Percentiles rank a stretch among this genome's conserved stretches.
Conservation (phyloP, 92 coral and sea anemone genomes). For the Siderastrea radians region DNA sequence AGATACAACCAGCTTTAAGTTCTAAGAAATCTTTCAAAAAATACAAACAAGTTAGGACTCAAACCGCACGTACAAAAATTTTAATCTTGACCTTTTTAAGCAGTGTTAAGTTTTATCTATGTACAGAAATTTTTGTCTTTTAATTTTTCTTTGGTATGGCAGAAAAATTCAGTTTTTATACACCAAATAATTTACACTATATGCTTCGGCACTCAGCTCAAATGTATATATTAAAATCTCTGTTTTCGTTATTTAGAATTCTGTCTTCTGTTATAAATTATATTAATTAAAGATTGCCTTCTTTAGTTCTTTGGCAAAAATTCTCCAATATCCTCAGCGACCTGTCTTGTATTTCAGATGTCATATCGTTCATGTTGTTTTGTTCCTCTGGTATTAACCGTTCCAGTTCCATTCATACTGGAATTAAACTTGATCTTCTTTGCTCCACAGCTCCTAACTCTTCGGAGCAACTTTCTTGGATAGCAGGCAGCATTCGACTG, state of each 20-base stretch:
- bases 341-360: too few species aligned
- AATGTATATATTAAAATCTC: not conserved
- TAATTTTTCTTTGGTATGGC: not conserved
- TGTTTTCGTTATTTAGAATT: not conserved
- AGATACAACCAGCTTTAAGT: not conserved
- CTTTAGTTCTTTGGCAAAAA: not conserved
- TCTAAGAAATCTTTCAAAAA: not conserved
- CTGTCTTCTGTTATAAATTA: not conserved
- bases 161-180: not conserved
- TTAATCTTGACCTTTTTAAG: not conserved
- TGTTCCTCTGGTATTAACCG: not conserved
- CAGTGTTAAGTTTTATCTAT: not conserved
- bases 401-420: constrained; percentile 21
- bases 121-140: not conserved
- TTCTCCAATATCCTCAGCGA: not conserved
- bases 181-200: not conserved
- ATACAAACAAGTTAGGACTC: not conserved
- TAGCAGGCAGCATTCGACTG: constrained; percentile 59
- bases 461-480: constrained; percentile 68
- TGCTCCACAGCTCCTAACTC: constrained; percentile 52
- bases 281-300: not conserved
- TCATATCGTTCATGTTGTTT: not conserved
- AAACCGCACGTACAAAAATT: not conserved
- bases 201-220: not conserved
- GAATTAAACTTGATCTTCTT: constrained; percentile 69